phyloP scores from a whole-genome alignment of 2,888 invertebrate species.

The Pheosia tremula region DNA sequence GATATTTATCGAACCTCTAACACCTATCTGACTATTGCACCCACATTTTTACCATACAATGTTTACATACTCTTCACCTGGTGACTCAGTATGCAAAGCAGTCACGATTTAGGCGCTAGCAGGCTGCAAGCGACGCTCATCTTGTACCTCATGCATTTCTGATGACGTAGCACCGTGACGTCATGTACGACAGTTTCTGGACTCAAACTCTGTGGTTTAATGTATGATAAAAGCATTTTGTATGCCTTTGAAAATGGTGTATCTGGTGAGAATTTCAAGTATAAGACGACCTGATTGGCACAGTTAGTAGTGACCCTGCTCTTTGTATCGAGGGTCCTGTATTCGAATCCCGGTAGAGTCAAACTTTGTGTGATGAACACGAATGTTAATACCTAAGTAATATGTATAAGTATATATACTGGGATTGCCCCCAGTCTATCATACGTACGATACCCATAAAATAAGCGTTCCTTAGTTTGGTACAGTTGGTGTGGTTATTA shows the following conservation, averaged over 20 bases:
- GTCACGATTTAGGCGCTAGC: slow-evolving; percentile 33
- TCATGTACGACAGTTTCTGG: background rate
- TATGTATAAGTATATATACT: too few species aligned
- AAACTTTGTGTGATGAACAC: too few species aligned
- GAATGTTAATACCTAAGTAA: too few species aligned
- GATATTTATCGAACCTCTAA: too few species aligned
- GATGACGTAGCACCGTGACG: slow-evolving; percentile 17
- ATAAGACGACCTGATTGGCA: background rate
- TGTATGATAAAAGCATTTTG: background rate
- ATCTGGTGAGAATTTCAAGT: background rate
- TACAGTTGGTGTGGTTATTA: too few species aligned
- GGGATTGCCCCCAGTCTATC: too few species aligned
- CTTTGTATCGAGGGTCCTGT: too few species aligned
- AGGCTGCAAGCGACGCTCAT: slow-evolving; percentile 10
- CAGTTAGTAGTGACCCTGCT: too few species aligned
- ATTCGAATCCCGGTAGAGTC: too few species aligned
- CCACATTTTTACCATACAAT: background rate
- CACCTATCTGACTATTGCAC: background rate
- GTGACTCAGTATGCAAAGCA: slow-evolving; percentile 39
- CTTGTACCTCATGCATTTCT: slow-evolving; percentile 22
- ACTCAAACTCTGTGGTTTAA: background rate
- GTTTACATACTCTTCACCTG: slow-evolving; percentile 8
- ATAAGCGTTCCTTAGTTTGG: too few species aligned
- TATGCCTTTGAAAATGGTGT: background rate
- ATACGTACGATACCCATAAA: too few species aligned